phyloP scores from a whole-genome alignment of 2,888 invertebrate species.

The Caenorhabditis angaria region DNA sequence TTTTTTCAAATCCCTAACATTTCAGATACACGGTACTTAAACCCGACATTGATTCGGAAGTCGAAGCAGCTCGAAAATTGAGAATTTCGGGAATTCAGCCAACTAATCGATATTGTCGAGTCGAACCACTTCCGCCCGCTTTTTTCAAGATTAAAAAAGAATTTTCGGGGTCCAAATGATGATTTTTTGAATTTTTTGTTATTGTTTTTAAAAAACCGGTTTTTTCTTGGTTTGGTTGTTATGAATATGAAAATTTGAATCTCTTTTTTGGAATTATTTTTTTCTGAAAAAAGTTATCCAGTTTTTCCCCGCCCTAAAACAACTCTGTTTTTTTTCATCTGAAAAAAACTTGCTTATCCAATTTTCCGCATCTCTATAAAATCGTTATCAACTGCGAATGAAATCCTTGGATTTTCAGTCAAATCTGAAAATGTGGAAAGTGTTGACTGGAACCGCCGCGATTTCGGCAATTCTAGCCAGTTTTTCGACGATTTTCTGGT shows the following conservation, averaged over 20 bases:
- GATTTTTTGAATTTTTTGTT: slow-evolving; percentile 1
- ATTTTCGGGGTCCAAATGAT: not conserved
- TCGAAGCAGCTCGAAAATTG: slow-evolving; percentile 26
- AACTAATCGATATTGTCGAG: slow-evolving; percentile 11
- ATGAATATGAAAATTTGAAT: too few relatives aligned
- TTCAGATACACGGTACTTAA: slow-evolving; percentile 23
- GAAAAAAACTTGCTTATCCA: too few relatives aligned
- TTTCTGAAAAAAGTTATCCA: not conserved
- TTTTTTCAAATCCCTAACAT: not conserved
- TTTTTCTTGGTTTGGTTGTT: too few relatives aligned
- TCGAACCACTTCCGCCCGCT: slow-evolving; percentile 36
- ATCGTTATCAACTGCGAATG: not conserved
- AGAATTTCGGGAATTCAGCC: slow-evolving; percentile 19
- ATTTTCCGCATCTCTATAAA: not conserved
- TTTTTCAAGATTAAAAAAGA: slow-evolving; percentile 24
- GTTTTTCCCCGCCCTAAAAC: not conserved
- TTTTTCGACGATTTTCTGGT: slow-evolving; percentile 18
- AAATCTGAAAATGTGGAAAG: slow-evolving; percentile 34
- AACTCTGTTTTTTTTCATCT: too few relatives aligned
- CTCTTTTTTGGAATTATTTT: too few relatives aligned
- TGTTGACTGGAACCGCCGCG: slow-evolving; percentile 26
- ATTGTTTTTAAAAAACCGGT: not conserved
- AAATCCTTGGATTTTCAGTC: too few relatives aligned
- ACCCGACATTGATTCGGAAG: slow-evolving; percentile 20
- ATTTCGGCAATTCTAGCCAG: slow-evolving; percentile 20